Evolutionary conservation across 1,140 invertebrate genomes (phyloP).

Genomic region (Trachelipus rathkii): DNA sequence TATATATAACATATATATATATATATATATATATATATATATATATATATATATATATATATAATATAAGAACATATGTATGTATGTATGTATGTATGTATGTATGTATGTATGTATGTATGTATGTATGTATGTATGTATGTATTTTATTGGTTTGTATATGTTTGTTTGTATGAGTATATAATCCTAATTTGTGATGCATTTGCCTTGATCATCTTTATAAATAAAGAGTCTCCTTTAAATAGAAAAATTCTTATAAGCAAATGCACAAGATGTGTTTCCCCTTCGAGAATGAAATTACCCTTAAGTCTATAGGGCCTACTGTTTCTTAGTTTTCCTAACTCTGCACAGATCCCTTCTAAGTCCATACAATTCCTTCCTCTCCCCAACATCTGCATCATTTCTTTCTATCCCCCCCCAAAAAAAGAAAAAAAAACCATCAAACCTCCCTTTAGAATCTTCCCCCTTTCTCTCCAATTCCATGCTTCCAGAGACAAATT

Average conservation of each 20-base stretch:
- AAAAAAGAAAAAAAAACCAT: too few species aligned
- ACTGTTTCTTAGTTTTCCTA: too few species aligned
- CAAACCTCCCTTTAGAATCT: too few species aligned
- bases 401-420: neutral
- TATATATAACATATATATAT: neutral
- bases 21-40: neutral
- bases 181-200: neutral
- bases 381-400: neutral
- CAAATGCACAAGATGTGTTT: neutral
- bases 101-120: neutral
- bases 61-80: neutral
- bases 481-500: too few species aligned
- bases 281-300: neutral
- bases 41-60: neutral
- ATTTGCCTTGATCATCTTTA: too few species aligned
- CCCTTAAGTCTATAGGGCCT: slow-evolving; percentile 1
- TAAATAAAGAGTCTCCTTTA: too few species aligned
- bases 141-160: too few species aligned
- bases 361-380: neutral
- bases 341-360: too few species aligned
- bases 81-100: neutral
- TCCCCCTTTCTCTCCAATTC: too few species aligned
- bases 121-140: neutral
- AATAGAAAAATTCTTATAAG: too few species aligned
- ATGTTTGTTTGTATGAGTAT: neutral